Conservation (phyloP, 1,140 invertebrate species). For the Atta texana region DNA sequence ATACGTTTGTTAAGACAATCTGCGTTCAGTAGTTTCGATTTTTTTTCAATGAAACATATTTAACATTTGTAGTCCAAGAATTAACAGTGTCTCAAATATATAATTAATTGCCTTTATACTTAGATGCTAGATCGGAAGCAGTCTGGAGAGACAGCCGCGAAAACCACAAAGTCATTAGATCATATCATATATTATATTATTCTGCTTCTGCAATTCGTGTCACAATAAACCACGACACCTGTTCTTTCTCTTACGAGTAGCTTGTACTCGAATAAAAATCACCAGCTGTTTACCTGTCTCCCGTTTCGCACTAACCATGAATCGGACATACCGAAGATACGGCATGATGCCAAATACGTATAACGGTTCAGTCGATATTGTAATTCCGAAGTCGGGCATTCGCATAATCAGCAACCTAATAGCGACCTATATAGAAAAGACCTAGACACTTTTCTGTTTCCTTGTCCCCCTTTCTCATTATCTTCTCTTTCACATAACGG, state of each 20-base stretch:
- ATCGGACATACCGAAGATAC: slow-evolving; percentile 75
- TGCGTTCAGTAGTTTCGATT: neutral
- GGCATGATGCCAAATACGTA: slow-evolving; percentile 81
- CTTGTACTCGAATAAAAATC: slow-evolving; percentile 70
- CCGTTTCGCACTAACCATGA: slow-evolving; percentile 68
- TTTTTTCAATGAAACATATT: neutral
- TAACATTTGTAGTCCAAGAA: neutral
- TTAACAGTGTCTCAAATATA: neutral
- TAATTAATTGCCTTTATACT: neutral
- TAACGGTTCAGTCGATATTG: slow-evolving; percentile 78
- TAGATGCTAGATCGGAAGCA: neutral
- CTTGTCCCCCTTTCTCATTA: slow-evolving; percentile 46
- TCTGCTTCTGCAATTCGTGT: slow-evolving; percentile 65
- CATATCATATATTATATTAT: slow-evolving; percentile 54
- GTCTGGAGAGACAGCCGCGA: slow-evolving; percentile 22
- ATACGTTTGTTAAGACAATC: neutral
- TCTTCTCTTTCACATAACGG: slow-evolving; percentile 13
- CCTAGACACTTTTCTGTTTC: slow-evolving; percentile 36
- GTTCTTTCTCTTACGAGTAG: slow-evolving; percentile 57
- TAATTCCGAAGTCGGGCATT: slow-evolving; percentile 75
- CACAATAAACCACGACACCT: slow-evolving; percentile 66
- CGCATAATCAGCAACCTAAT: slow-evolving; percentile 77
- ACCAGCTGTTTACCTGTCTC: slow-evolving; percentile 71
- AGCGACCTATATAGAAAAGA: slow-evolving; percentile 72
- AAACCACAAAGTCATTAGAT: slow-evolving; percentile 30